Conservation (phyloP, 2,888 invertebrate genomes). For the Fabriciana adippe region DNA sequence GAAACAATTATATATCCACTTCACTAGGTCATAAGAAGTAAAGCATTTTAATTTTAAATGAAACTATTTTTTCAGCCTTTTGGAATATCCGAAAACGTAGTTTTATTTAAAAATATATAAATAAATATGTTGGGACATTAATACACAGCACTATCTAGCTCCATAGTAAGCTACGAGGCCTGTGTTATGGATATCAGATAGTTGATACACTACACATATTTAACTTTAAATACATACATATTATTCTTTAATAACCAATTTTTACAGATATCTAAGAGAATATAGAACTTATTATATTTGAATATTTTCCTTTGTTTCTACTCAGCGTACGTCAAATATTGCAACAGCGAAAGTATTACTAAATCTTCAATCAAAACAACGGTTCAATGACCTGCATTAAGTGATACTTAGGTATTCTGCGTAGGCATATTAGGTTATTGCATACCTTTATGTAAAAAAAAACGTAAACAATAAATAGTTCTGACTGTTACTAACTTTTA, state of each 20-base stretch:
- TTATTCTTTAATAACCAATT: too few species aligned
- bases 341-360: conserved; percentile 22
- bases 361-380: conserved; percentile 38
- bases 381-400: conserved; percentile 42
- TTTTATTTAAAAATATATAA: too few species aligned
- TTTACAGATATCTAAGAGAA: too few species aligned
- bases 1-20: too few species aligned
- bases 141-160: too few species aligned
- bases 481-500: background rate
- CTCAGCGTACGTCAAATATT: conserved; percentile 11
- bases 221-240: too few species aligned
- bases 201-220: too few species aligned
- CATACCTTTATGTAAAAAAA: conserved; percentile 23
- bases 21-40: too few species aligned
- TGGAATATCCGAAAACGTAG: background rate
- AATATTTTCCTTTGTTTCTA: background rate
- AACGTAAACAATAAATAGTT: background rate
- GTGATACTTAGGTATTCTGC: conserved; percentile 42
- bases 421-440: conserved; percentile 32
- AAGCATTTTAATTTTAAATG: background rate
- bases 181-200: too few species aligned
- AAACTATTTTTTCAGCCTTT: conserved; percentile 8
- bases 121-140: too few species aligned
- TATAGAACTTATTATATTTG: background rate
- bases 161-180: too few species aligned